phyloP scores from a whole-genome alignment of 2,113 vertebrate species.

The Genyomyrus donnyi region DNA sequence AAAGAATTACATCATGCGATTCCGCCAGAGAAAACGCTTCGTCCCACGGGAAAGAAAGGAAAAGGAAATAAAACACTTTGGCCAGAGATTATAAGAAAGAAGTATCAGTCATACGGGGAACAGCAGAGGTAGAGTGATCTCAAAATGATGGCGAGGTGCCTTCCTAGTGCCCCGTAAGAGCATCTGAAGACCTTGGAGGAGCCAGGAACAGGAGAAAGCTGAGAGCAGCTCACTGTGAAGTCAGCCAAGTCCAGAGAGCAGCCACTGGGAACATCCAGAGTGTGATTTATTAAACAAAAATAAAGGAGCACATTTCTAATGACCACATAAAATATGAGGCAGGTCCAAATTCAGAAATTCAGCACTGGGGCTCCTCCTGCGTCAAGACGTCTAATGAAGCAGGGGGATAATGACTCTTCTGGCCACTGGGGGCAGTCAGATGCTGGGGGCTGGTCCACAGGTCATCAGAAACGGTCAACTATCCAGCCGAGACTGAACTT shows the following conservation, averaged over 20 bases:
- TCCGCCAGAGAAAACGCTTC: conserved; percentile 14
- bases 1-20: conserved; percentile 1
- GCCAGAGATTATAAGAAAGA: conserved; percentile 30
- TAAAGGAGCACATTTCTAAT: conserved; percentile 11
- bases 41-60: conserved; percentile 18
- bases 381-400: not conserved
- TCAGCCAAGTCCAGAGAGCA: not conserved
- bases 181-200: conserved; percentile 25
- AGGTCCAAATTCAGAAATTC: conserved; percentile 17
- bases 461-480: not conserved
- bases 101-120: conserved; percentile 36
- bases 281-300: conserved; percentile 12
- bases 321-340: conserved; percentile 9
- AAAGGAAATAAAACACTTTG: not conserved
- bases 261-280: not conserved
- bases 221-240: not conserved
- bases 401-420: not conserved
- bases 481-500: not conserved
- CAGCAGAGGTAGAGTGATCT: conserved; percentile 25
- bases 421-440: not conserved
- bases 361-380: not conserved
- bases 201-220: conserved; percentile 13
- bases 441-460: not conserved
- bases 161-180: conserved; percentile 15
- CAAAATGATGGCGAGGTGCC: not conserved